Base-by-base conservation (phyloP, 2,113 vertebrate species). In the Herpetotheres cachinnans region DNA sequence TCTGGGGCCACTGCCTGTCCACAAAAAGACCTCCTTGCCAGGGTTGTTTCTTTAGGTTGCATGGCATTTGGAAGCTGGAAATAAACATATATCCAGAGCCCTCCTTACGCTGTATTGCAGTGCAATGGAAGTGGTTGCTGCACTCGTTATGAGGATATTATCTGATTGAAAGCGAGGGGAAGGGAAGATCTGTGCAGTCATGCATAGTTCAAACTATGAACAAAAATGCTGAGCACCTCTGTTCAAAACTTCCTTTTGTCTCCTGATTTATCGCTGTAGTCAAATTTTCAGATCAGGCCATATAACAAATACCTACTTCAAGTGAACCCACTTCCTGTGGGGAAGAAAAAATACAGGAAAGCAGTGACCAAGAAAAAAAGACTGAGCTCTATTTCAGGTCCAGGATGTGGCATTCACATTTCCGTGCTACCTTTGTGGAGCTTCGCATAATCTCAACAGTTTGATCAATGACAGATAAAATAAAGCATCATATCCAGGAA, bases 1-100 rank as follows among this genome's bases (percentile, higher is more conserved):
- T 92, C 89, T 95, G 85, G 63, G 91, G 91, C 84, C 94, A 96
- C 94, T 86, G 71, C 73, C 90, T 89, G 50, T 90, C 67, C 79
- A 93, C 59, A 95, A 89, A 96, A 96, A 94, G 58, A 82, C 61
- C 91, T 93, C 50, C 92, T 91, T 77, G 87, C 88, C 78, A 81
- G 86, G 91, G 78, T 71, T 54, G 66, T 95, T 96, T 95, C 91
- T 90, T 94, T 85, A 87, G 40, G 49, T 85, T 65, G 58, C 59
- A 85, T 6, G 25, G 54, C 74, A 80, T 88, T 93, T 86, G 85
- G 58, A 70, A 69, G 82, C 54, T 91, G 62, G 58, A 91, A 91
- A 82, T 69, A 94, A 94, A 67, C 20, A 29, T 63, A 58, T n/a
- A 77, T 46, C 55, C 38, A 80, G 87, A 59, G 42, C 42, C 32